These are phyloP conservation scores for Platyura marginata DNA, from an alignment of 1,140 invertebrate species.

Conservation along the genomic window DNA sequence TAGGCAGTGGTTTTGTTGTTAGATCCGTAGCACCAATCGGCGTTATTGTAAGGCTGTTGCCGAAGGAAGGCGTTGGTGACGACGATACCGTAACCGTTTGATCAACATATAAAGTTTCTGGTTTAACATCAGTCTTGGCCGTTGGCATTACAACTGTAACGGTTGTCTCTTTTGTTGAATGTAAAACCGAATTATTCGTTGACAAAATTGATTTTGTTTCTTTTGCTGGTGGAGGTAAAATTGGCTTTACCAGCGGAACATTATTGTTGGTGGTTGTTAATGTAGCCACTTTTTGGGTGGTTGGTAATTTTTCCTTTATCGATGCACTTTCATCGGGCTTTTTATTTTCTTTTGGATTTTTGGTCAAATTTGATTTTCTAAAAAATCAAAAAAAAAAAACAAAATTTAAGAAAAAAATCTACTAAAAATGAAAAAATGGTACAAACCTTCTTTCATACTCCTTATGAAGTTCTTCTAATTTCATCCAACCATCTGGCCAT, in stretches of 20 bases:
- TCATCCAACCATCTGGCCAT: conserved; percentile 23
- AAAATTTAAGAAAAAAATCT: background rate
- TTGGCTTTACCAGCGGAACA: background rate
- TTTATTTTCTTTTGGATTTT: conserved; percentile 16
- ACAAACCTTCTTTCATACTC: conserved; percentile 7
- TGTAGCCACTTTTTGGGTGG: background rate
- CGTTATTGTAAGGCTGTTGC: background rate
- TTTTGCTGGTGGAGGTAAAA: background rate
- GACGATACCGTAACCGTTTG: background rate
- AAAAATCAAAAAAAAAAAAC: too few relatives aligned
- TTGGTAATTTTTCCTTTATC: background rate
- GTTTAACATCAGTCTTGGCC: background rate
- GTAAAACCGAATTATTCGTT: background rate
- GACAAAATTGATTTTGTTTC: background rate
- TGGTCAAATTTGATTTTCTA: conserved; percentile 9
- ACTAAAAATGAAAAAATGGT: background rate
- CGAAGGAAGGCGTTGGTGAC: background rate
- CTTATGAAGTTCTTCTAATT: conserved; percentile 17
- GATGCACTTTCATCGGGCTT: conserved; percentile 3
- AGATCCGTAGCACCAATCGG: background rate
- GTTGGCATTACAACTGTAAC: background rate
- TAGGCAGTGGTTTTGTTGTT: background rate
- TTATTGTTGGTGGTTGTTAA: background rate
- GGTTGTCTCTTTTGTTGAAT: background rate
- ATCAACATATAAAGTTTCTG: background rate